These are phyloP conservation scores for Globia sparganii DNA, from an alignment of 2,888 invertebrate species.

Conservation along the genomic window DNA sequence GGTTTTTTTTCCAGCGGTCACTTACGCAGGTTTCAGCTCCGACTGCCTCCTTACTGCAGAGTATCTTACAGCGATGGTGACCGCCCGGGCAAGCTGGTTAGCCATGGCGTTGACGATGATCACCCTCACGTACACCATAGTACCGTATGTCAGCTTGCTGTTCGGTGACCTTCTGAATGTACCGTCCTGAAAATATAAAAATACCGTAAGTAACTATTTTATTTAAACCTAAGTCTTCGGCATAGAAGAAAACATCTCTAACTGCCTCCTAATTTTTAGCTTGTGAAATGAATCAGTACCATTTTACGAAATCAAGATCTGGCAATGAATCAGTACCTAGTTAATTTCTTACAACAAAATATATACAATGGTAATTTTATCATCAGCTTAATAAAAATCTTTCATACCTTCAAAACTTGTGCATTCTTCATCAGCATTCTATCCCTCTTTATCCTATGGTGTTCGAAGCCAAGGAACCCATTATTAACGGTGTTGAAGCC, in stretches of 20 bases:
- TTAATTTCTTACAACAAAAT: neutral
- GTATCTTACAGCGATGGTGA: constrained; percentile 97
- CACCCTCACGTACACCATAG: constrained; percentile 97
- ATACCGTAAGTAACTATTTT: neutral
- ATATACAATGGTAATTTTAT: neutral
- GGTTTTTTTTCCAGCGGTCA: neutral
- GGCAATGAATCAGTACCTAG: neutral
- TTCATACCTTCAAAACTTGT: constrained; percentile 92
- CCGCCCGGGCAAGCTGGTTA: constrained; percentile 93
- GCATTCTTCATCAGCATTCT: constrained; percentile 98
- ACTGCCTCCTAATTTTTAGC: neutral
- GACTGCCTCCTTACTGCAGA: constrained; percentile 97
- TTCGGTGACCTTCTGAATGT: constrained; percentile 94
- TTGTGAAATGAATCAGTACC: neutral
- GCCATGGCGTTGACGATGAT: constrained; percentile 93
- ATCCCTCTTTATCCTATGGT: constrained; percentile 95
- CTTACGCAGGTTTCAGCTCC: constrained; percentile 94
- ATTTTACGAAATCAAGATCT: neutral
- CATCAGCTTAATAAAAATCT: neutral
- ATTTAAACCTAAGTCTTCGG: neutral
- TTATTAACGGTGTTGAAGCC: constrained; percentile 97
- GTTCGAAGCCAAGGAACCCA: constrained; percentile 96
- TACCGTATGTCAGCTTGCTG: constrained; percentile 96
- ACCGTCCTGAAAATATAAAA: constrained; percentile 92
- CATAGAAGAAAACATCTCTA: neutral